Base-by-base conservation (phyloP, 2,113 vertebrate species). In the Hiodon alosoides region DNA sequence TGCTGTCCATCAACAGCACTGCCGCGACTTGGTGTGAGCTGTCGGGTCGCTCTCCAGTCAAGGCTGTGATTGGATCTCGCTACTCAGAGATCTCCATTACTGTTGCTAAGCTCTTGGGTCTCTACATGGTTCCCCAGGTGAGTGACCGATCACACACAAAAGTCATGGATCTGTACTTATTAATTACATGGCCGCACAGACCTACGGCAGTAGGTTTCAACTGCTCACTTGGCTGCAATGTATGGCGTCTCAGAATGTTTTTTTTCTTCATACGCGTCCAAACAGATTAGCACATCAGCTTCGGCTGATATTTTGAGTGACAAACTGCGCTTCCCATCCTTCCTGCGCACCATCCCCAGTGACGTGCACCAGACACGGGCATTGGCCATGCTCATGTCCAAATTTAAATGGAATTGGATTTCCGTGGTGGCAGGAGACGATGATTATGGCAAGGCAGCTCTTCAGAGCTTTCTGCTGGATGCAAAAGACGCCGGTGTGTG, bases 291-390 rank as follows among this genome's bases (percentile, higher is more conserved):
- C 72, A 75, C 78, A 52, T 77, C 80, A 57, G 83, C 90, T 8
- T 88, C 89, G 52, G 82, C 89, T 73, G 73, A 79, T 46, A 73
- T 78, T 0, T 76, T 91, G 52, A 87, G 86, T 62, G 81, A 91
- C 69, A 86, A 85, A 16, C 0, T 73, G 7, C 82, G 85, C 10
- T 89, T 80, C 57, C 81, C 87, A 11, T 73, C 79, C 31, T 86
- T 90, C 60, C 11, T 90, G 0, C 86, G 89, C 14, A 90, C 89
- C 4, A 61, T 91, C 46, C 89, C 90, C 53, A 91, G 85, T 75
- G 90, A 91, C 47, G 70, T 64, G 6, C 81, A 90, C 76, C 89
- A 91, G 75, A 89, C 83, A 0, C 69, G 78, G 70, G 90, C 90
- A 1, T 4, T 89, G 54, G 83, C 83, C 5, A 76, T 79, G 62